Evolutionary conservation across 1,140 invertebrate genomes (phyloP), one percentile per base, ranked within the genome.

Genomic region (Colletes latitarsis): DNA sequence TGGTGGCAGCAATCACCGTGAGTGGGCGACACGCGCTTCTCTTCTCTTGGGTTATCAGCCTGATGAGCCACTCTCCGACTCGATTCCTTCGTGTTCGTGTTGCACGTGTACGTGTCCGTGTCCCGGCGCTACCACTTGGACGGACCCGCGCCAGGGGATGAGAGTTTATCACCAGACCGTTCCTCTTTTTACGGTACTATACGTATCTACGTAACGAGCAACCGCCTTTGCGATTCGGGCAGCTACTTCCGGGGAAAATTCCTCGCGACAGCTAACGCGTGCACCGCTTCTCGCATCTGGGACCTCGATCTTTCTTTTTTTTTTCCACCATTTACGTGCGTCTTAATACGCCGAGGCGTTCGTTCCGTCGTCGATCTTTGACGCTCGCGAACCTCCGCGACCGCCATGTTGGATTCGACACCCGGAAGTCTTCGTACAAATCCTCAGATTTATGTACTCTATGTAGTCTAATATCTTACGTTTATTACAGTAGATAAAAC

Each of bases 1-100:
- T 88, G 87, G 87, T 85, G 87, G 88, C 85, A 86, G 88, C 90
- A 90, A 91, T 91, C 90, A 90, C 86, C 84, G 87, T 90, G 91
- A 92, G 91, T 91, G 89, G 90, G 90, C 90, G 90, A 92, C 91
- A 91, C 88, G 90, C 90, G 89, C 87, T 91, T 89, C 58, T 49
- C 57, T 62, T 52, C 82, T 60, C 63, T 71, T 19, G 14, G 89
- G 88, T 77, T 64, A 90, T 91, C 90, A 91, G 85, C 83, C 88
- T 89, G 91, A 92, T 85, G 86, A 89, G 83, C 76, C 83, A 82
- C 81, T 85, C 78, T 39, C 64, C 60, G 30, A 69, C 69, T 39
- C 30, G 57, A 64, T 52, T 41, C 60, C 66, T 58, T 58, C 75
- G 41, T 21, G 66, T 52, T 15, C 46, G 60, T 72, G 39, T 58